phyloP scores from a whole-genome alignment of 1,140 invertebrate genomes.

The Pseudomyrmex concolor region DNA sequence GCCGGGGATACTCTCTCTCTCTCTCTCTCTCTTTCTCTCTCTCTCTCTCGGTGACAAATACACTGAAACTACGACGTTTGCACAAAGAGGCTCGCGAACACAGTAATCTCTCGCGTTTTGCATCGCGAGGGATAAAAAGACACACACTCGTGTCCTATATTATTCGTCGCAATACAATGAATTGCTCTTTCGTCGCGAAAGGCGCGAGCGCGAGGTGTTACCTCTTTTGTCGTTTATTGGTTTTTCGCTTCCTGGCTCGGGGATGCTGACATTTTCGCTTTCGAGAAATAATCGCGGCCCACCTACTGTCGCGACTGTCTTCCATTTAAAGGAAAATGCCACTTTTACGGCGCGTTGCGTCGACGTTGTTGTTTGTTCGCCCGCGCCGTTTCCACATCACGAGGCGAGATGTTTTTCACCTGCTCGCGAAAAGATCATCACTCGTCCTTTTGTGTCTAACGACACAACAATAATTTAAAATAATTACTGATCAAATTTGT shows the following conservation, averaged over 20 bases:
- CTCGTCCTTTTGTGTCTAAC: too few species aligned
- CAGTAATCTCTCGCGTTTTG: slow-evolving; percentile 28
- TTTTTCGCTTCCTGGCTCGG: slow-evolving; percentile 47
- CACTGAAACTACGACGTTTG: slow-evolving; percentile 14
- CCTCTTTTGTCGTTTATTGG: slow-evolving; percentile 54
- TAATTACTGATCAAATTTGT: too few species aligned
- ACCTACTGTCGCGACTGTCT: slow-evolving; percentile 20
- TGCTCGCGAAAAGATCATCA: neutral
- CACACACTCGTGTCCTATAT: slow-evolving; percentile 34
- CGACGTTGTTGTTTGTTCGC: neutral
- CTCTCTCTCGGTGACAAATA: slow-evolving; percentile 43
- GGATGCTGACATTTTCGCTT: slow-evolving; percentile 39
- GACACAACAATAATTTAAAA: too few species aligned
- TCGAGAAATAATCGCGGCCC: slow-evolving; percentile 44
- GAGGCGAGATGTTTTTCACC: neutral
- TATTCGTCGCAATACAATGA: slow-evolving; percentile 41
- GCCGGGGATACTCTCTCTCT: neutral
- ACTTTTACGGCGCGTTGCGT: slow-evolving; percentile 20
- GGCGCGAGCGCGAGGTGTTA: slow-evolving; percentile 1
- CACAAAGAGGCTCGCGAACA: slow-evolving; percentile 12
- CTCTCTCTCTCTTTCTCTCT: too few species aligned
- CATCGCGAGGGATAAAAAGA: slow-evolving; percentile 22
- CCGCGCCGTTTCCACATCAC: neutral
- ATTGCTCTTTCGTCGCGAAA: slow-evolving; percentile 14
- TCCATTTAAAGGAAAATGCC: slow-evolving; percentile 53